Conservation (phyloP, 2,888 invertebrate species). For the Pammene fasciana region DNA sequence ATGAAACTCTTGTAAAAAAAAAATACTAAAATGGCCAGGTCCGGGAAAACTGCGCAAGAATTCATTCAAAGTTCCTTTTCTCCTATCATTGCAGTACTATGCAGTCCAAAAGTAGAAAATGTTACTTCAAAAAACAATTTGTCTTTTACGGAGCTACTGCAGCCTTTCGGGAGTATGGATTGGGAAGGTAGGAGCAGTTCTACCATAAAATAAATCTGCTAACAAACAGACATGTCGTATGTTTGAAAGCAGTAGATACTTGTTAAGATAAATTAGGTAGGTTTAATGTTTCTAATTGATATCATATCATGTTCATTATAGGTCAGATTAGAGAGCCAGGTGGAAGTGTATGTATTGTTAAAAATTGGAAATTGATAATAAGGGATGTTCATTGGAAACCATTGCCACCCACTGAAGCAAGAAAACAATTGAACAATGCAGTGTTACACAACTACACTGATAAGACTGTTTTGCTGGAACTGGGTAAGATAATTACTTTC, state of each 20-base stretch:
- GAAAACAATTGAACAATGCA: slow-evolving; percentile 93
- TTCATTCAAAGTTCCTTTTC: slow-evolving; percentile 95
- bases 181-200: slow-evolving; percentile 66
- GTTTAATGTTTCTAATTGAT: not conserved
- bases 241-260: not conserved
- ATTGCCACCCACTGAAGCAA: slow-evolving; percentile 90
- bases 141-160: slow-evolving; percentile 93
- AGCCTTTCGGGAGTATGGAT: slow-evolving; percentile 92
- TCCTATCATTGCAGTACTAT: slow-evolving; percentile 93
- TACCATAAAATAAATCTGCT: not conserved
- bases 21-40: slow-evolving; percentile 54
- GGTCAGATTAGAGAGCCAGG: slow-evolving; percentile 93
- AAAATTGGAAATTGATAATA: slow-evolving; percentile 90
- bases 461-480: slow-evolving; percentile 80
- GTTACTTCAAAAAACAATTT: slow-evolving; percentile 95
- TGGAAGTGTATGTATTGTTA: slow-evolving; percentile 87
- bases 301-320: slow-evolving; percentile 59
- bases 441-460: slow-evolving; percentile 85
- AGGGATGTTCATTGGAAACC: slow-evolving; percentile 92
- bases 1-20: slow-evolving; percentile 7
- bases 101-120: slow-evolving; percentile 91
- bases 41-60: slow-evolving; percentile 87
- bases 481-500: slow-evolving; percentile 69
- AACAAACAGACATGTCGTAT: not conserved
- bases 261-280: not conserved